phyloP scores from a whole-genome alignment of 2,113 vertebrate genomes.

The Pomatorhinus ruficollis region DNA sequence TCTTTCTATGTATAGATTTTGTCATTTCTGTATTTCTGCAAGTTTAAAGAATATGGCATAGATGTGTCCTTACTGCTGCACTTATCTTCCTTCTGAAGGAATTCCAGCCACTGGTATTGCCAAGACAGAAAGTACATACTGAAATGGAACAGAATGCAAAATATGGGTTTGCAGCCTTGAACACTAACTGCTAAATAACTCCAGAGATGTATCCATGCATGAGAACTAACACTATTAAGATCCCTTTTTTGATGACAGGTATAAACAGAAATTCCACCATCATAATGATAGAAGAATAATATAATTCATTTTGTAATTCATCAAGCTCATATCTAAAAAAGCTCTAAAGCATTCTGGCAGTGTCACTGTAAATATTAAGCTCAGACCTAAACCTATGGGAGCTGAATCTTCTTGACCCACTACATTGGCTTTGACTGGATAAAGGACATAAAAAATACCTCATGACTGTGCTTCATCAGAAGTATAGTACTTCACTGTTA shows the following conservation, averaged over 20 bases:
- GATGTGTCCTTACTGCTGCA: conserved; percentile 55
- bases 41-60: conserved; percentile 54
- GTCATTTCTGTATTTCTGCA: conserved; percentile 57
- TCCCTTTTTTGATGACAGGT: background rate
- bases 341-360: background rate
- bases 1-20: conserved; percentile 46
- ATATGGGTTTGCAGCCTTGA: conserved; percentile 22
- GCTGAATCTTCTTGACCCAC: background rate
- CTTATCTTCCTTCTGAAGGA: conserved; percentile 60
- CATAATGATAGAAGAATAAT: background rate
- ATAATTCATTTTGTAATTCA: background rate
- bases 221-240: background rate
- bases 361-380: background rate
- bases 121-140: conserved; percentile 55
- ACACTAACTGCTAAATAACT: background rate
- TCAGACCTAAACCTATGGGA: background rate
- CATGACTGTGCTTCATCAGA: background rate
- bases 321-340: background rate
- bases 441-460: background rate
- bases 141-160: conserved; percentile 62
- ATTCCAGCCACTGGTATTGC: conserved; percentile 60
- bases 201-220: background rate
- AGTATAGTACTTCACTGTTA: background rate
- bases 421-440: background rate
- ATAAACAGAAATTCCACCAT: background rate